Evolutionary conservation across 2,113 vertebrate species (phyloP).

Genomic region (Bubalus kerabau): DNA sequence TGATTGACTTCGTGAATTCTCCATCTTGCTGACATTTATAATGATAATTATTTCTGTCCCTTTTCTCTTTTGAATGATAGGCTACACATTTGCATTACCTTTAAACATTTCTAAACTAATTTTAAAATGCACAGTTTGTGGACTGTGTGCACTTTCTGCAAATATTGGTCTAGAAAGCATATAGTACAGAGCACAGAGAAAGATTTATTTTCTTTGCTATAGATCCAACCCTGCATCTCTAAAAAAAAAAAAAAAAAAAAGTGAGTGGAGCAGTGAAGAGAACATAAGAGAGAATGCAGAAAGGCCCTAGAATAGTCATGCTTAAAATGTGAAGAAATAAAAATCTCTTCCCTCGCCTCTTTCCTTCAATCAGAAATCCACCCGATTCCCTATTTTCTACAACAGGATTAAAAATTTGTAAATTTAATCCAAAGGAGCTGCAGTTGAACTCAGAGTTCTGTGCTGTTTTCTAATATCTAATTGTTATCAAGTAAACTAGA

Average conservation of each 20-base stretch:
- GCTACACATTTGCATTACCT: not conserved
- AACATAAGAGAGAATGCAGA: not conserved
- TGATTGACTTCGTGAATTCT: not conserved
- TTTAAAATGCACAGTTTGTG: not conserved
- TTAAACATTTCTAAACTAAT: not conserved
- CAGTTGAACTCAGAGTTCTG: not conserved
- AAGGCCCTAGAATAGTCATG: not conserved
- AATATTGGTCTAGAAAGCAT: not conserved
- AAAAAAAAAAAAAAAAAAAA: not conserved
- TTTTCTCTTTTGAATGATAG: not conserved
- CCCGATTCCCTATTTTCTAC: not conserved
- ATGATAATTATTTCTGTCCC: not conserved
- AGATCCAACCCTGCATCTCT: not conserved
- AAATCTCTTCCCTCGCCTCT: not conserved
- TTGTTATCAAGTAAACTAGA: not conserved
- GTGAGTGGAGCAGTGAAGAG: not conserved
- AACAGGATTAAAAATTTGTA: not conserved
- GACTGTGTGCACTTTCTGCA: not conserved
- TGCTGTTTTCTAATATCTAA: not conserved
- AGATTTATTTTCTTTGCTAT: not conserved
- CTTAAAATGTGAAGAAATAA: not conserved
- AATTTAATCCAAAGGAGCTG: not conserved
- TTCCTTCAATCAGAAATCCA: not conserved
- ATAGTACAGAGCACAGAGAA: not conserved
- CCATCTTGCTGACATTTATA: not conserved